phyloP scores from a whole-genome alignment of 1,140 invertebrate genomes.

The Drosophila sucinea region DNA sequence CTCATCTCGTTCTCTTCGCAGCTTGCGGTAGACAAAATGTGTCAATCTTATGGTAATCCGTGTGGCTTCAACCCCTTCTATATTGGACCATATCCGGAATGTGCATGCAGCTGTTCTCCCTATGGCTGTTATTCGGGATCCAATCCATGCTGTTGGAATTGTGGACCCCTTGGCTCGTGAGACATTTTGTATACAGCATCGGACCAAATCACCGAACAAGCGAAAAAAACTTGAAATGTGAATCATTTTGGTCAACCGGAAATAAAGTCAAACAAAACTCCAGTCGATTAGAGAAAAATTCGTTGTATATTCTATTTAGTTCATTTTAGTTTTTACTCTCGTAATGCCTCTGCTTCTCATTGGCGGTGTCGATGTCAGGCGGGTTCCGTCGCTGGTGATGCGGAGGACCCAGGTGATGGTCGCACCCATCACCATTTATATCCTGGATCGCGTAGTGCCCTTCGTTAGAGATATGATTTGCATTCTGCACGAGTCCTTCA shows the following conservation, averaged over 20 bases:
- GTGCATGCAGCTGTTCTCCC: conserved; percentile 34
- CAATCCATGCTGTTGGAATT: conserved; percentile 39
- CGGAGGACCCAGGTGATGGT: conserved; percentile 5
- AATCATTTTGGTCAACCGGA: not conserved
- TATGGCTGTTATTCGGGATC: conserved; percentile 50
- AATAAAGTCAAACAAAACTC: conserved; percentile 2
- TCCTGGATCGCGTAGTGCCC: conserved; percentile 23
- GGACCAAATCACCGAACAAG: not conserved
- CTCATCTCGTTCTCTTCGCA: not conserved
- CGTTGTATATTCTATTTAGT: not conserved
- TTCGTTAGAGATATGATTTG: not conserved
- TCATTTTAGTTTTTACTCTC: not conserved
- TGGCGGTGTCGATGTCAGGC: not conserved
- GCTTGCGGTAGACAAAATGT: conserved; percentile 33
- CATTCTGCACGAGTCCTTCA: conserved; percentile 30
- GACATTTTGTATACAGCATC: conserved; percentile 15
- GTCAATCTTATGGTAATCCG: not conserved
- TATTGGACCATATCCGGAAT: conserved; percentile 48
- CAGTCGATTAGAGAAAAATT: not conserved
- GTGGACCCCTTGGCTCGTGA: conserved; percentile 20
- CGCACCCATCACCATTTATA: conserved; percentile 10
- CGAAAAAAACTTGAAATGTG: conserved; percentile 4
- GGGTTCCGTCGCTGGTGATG: not conserved
- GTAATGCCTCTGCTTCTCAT: conserved; percentile 1
- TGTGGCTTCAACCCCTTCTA: conserved; percentile 55